A percentile compares a stretch with the other conserved stretches of the same genome.
These are phyloP conservation scores for Vesta saturnalis DNA, from an alignment of 2,888 invertebrate genomes.

Conservation along the genomic window DNA sequence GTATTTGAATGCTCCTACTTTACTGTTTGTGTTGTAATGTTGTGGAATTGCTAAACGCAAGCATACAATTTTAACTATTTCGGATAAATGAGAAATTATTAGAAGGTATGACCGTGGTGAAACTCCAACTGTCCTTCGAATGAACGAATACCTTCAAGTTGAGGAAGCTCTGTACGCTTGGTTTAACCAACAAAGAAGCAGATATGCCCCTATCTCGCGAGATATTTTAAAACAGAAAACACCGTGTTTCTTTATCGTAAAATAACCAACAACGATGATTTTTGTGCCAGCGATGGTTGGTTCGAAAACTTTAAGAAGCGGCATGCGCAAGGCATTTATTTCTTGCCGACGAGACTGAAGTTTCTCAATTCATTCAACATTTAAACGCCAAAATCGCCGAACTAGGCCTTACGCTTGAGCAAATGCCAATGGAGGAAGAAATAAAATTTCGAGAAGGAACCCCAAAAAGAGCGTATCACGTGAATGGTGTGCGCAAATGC, in stretches of 20 bases:
- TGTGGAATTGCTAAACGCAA: too few relatives aligned
- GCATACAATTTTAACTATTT: too few relatives aligned
- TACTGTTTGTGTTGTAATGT: too few relatives aligned
- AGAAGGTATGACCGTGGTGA: too few relatives aligned
- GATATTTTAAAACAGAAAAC: neutral
- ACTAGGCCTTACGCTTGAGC: too few relatives aligned
- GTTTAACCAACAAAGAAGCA: neutral
- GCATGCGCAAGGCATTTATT: neutral
- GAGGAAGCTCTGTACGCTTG: neutral
- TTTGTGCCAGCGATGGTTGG: neutral
- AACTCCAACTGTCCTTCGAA: too few relatives aligned
- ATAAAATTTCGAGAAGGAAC: neutral
- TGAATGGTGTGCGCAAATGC: neutral
- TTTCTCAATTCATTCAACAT: too few relatives aligned
- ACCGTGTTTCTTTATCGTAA: neutral
- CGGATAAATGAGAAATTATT: too few relatives aligned
- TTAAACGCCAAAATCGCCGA: too few relatives aligned
- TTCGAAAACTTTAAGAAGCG: neutral
- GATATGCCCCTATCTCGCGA: neutral
- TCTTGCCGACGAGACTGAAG: neutral
- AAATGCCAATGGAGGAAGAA: neutral
- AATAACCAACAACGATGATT: neutral
- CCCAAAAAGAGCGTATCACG: too few relatives aligned
- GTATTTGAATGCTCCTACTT: too few relatives aligned
- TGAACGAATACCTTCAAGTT: too few relatives aligned